These are phyloP conservation scores for Tarsius wallacei DNA, from an alignment of 2,797 vertebrate genomes.

Conservation along the genomic window DNA sequence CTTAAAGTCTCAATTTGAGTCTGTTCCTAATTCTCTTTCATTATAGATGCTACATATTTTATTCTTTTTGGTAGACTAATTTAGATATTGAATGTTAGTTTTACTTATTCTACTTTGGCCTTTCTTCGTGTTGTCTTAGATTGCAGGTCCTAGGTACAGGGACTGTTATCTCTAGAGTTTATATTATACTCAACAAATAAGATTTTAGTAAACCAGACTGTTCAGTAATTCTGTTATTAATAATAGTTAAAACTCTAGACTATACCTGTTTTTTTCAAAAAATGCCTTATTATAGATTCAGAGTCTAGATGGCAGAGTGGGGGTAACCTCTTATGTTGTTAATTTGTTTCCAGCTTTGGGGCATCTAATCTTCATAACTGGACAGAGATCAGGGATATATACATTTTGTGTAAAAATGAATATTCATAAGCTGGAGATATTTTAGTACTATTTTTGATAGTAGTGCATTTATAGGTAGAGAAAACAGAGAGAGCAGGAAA, in stretches of 20 bases:
- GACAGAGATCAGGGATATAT: neutral
- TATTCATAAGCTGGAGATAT: neutral
- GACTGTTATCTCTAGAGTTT: neutral
- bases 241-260: neutral
- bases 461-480: neutral
- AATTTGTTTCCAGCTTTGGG: constrained; percentile 11
- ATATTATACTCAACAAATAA: neutral
- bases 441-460: neutral
- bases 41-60: neutral
- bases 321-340: neutral
- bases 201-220: neutral
- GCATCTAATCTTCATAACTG: neutral
- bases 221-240: constrained; percentile 51
- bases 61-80: constrained; percentile 33
- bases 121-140: constrained; percentile 19
- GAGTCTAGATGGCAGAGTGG: neutral
- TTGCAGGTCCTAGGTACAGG: neutral
- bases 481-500: neutral
- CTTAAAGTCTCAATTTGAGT: neutral
- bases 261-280: neutral
- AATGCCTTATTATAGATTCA: constrained; percentile 8
- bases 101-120: neutral
- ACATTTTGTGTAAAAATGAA: neutral
- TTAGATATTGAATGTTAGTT: neutral
- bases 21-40: constrained; percentile 4